Evolutionary conservation across 2,797 vertebrate genomes (phyloP).

Genomic region (Lindbergichthys nudifrons): DNA sequence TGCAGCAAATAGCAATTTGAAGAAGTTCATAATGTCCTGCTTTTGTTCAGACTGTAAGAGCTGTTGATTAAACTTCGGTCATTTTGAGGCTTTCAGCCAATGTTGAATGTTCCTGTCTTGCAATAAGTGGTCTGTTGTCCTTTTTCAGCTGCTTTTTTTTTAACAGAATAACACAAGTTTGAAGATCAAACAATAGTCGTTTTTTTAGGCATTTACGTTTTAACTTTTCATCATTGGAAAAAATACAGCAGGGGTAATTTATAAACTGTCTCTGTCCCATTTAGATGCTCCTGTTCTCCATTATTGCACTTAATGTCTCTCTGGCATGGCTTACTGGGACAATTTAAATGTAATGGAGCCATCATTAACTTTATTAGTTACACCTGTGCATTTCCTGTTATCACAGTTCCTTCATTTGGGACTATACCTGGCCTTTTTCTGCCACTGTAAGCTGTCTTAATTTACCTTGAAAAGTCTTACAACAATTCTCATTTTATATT

Average conservation of each 20-base stretch:
- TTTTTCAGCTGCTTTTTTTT: constrained; percentile 6
- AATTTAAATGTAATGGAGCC: constrained; percentile 22
- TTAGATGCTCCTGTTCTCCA: constrained; percentile 12
- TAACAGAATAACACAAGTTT: constrained; percentile 1
- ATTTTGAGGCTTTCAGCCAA: constrained; percentile 35
- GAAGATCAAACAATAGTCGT: neutral
- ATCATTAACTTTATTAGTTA: constrained; percentile 31
- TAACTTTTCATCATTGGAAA: neutral
- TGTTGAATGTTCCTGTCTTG: constrained; percentile 12
- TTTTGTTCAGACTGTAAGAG: constrained; percentile 34
- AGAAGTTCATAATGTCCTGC: constrained; percentile 47
- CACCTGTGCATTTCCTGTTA: constrained; percentile 15
- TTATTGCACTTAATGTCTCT: constrained; percentile 8
- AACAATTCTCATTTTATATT: neutral
- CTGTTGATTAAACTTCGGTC: constrained; percentile 46
- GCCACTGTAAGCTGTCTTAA: neutral
- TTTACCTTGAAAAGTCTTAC: neutral
- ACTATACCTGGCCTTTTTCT: constrained; percentile 6
- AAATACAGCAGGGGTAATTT: constrained; percentile 9
- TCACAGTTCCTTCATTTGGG: constrained; percentile 7
- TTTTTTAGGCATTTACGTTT: constrained; percentile 8
- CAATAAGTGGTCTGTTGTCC: constrained; percentile 1
- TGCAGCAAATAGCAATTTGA: constrained; percentile 57
- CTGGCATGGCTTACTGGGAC: neutral
- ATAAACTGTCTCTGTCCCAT: constrained; percentile 19